Evolutionary conservation across 2,113 vertebrate genomes (phyloP).

Genomic region (Gallinago paraguaiae): DNA sequence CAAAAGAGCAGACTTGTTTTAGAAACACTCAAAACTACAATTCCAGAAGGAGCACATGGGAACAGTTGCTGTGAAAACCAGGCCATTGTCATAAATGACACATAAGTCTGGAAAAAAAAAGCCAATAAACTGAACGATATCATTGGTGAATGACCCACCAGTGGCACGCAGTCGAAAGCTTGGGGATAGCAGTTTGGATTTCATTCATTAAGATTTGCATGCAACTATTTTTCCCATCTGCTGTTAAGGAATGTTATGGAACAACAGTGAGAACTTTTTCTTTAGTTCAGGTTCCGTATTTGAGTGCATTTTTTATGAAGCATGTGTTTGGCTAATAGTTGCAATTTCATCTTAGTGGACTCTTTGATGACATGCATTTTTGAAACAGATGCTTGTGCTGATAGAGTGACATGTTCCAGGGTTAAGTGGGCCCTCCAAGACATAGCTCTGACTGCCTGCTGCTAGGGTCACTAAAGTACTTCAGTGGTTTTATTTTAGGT

Average conservation of each 20-base stretch:
- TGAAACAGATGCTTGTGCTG: slow-evolving; percentile 5
- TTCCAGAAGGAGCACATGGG: slow-evolving; percentile 19
- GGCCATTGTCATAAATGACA: slow-evolving; percentile 1
- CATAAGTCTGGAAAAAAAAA: neutral
- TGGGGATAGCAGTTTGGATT: neutral
- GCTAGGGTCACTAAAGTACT: neutral
- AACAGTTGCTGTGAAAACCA: slow-evolving; percentile 10
- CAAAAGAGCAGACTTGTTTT: neutral
- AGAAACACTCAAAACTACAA: neutral
- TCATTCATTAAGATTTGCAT: slow-evolving; percentile 12
- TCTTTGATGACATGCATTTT: slow-evolving; percentile 2
- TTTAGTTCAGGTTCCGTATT: neutral
- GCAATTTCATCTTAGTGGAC: neutral
- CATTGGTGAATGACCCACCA: neutral
- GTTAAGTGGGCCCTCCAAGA: slow-evolving; percentile 9
- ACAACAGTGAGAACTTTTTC: neutral
- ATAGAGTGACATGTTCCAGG: neutral
- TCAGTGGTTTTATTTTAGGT: slow-evolving; percentile 1
- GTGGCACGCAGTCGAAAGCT: neutral
- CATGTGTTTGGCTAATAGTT: neutral
- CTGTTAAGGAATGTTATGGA: neutral
- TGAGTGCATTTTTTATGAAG: neutral
- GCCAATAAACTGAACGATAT: neutral
- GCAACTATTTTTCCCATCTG: neutral
- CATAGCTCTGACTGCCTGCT: neutral